Evolutionary conservation across 1,140 invertebrate genomes (phyloP).

Genomic region (Drosophila varians): DNA sequence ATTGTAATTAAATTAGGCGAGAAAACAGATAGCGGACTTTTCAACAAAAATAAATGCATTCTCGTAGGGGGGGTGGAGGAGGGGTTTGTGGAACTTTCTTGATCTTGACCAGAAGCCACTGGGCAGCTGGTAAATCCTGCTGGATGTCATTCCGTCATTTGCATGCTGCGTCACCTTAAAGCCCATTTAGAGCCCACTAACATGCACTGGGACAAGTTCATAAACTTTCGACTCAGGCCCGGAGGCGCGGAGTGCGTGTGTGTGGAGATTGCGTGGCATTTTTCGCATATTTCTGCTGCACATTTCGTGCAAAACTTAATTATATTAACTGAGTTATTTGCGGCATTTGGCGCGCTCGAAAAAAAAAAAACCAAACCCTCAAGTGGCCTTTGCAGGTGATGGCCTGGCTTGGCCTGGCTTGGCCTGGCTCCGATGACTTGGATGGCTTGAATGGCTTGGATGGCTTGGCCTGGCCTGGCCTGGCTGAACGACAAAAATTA

Average conservation of each 20-base stretch:
- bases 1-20: slow-evolving; percentile 63
- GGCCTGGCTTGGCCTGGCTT: too few species aligned
- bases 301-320: slow-evolving; percentile 82
- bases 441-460: slow-evolving; percentile 6
- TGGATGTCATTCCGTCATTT: slow-evolving; percentile 59
- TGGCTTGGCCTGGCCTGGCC: too few species aligned
- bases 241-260: too few species aligned
- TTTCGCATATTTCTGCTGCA: slow-evolving; percentile 76
- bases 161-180: slow-evolving; percentile 48
- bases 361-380: slow-evolving; percentile 1
- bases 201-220: slow-evolving; percentile 62
- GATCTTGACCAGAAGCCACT: too few species aligned
- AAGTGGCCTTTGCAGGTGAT: slow-evolving; percentile 1
- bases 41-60: background rate
- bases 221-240: slow-evolving; percentile 68
- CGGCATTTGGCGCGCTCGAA: slow-evolving; percentile 75
- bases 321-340: slow-evolving; percentile 82
- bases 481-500: slow-evolving; percentile 77
- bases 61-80: too few species aligned
- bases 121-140: slow-evolving; percentile 53
- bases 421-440: slow-evolving; percentile 23
- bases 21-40: slow-evolving; percentile 2
- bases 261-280: slow-evolving; percentile 75
- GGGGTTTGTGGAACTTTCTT: too few species aligned
- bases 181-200: slow-evolving; percentile 37